These are phyloP conservation scores for Pygmarrhopalites habei DNA, from an alignment of 1,140 invertebrate genomes.

Conservation along the genomic window DNA sequence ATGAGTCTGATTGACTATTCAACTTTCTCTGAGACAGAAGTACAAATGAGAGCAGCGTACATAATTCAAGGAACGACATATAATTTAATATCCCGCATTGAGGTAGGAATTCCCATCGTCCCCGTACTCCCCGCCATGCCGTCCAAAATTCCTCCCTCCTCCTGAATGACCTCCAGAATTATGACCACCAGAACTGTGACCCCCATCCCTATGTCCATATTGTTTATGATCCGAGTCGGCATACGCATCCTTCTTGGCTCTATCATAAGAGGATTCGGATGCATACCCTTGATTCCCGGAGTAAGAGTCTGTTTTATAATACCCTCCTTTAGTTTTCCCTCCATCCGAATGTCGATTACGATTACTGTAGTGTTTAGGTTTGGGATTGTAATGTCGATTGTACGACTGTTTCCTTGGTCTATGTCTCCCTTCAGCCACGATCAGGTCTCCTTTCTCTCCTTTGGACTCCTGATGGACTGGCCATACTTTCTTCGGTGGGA, in stretches of 20 bases:
- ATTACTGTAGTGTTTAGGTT: background rate
- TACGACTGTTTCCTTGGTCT: conserved; percentile 3
- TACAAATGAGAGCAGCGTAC: too few relatives aligned
- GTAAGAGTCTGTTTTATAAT: background rate
- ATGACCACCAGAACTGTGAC: background rate
- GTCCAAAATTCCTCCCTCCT: background rate
- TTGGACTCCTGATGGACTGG: background rate
- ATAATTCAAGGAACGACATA: too few relatives aligned
- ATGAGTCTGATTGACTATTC: too few relatives aligned
- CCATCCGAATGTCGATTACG: conserved; percentile 8
- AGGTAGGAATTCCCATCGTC: conserved; percentile 5
- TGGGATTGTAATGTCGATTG: conserved; percentile 4
- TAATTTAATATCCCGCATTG: background rate
- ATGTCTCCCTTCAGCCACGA: background rate
- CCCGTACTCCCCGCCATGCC: background rate
- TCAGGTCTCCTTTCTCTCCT: background rate
- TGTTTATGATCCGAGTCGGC: conserved; percentile 8
- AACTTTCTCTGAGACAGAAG: too few relatives aligned
- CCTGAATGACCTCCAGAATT: background rate
- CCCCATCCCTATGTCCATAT: conserved; percentile 7
- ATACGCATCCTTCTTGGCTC: conserved; percentile 3
- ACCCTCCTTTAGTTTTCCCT: conserved; percentile 13
- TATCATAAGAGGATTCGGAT: background rate
- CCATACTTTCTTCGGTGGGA: background rate
- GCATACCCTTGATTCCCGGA: conserved; percentile 1